Evolutionary conservation across 1,140 invertebrate genomes (phyloP), one percentile per base, ranked within the genome.

Genomic region (Cotesia glomerata): DNA sequence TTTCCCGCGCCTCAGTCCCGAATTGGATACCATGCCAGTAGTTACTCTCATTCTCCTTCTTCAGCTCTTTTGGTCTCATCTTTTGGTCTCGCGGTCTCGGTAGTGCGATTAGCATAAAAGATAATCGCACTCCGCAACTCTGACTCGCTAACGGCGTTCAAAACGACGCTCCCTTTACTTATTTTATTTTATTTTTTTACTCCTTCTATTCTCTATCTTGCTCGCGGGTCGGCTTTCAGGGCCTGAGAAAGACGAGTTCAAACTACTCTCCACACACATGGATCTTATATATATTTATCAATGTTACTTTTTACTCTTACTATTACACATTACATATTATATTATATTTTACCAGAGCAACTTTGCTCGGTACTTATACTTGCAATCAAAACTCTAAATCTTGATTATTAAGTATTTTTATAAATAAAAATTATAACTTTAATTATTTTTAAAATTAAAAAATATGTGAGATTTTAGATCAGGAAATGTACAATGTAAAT

Each of bases 61-160:
- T 11, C 5, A 2, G 7, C 39, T 45, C 5, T 45, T 11, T 45
- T 65, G 39, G 62, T 45, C 35, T 35, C 34, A 35, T 26, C 26
- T 26, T 26, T 26, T 26, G 26, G 26, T 26, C 26, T 26, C 26
- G 26, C 26, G 26, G 26, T 39, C 39, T 45, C 39, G 11, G 39
- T 45, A 45, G 39, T 18, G 54, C 70, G 62, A 72, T 72, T 72
- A 72, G 70, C 70, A 72, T 72, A 72, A 45, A 72, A 66, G 63
- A 72, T 72, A 72, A 72, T 72, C 70, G 54, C 59, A 49, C 36
- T 63, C 58, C 62, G 18, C 54, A 56, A 36, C 56, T 61, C 35
- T 45, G 52, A 49, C 62, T 58, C 14, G 63, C 49, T 67, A 67
- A 67, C 65, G 65, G 49, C 65, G 65, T 39, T 67, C 65, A 67